Conservation (phyloP, 2,113 vertebrate genomes). For the Ictalurus punctatus region DNA sequence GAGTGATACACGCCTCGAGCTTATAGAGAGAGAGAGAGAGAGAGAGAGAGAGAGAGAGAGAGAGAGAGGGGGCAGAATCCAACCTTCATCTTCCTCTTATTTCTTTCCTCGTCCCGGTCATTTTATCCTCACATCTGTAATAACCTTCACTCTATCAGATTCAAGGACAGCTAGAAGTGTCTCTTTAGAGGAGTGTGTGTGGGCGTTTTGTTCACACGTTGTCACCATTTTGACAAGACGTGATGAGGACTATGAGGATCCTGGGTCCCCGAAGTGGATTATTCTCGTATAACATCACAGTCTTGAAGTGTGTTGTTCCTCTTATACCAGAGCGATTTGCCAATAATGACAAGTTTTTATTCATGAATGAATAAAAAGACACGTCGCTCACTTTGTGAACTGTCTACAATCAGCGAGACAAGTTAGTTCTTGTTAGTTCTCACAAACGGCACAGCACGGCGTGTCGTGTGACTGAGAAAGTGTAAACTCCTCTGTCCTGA, state of each 20-base stretch:
- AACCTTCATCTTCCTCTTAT: background rate
- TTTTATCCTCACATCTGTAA: background rate
- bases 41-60: background rate
- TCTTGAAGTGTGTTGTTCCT: background rate
- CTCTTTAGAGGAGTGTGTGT: background rate
- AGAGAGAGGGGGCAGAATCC: background rate
- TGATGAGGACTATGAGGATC: background rate
- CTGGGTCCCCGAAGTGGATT: background rate
- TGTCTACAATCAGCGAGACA: background rate
- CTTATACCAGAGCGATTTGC: background rate
- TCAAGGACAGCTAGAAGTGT: background rate
- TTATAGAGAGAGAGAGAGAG: background rate
- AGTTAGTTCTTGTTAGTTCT: too few relatives aligned
- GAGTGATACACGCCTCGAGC: slow-evolving; percentile 2
- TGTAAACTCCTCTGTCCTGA: background rate
- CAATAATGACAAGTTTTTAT: background rate
- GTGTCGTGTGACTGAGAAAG: background rate
- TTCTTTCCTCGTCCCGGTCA: background rate
- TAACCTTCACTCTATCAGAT: background rate
- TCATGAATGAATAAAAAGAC: background rate
- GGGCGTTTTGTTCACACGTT: background rate
- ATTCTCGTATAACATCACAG: background rate
- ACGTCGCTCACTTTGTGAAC: background rate
- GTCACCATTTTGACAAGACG: background rate
- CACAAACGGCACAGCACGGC: too few relatives aligned